Percentiles rank a stretch among this genome's conserved stretches.
These are phyloP conservation scores for Tyto alba DNA, from an alignment of 2,113 vertebrate genomes.

Conservation along the genomic window DNA sequence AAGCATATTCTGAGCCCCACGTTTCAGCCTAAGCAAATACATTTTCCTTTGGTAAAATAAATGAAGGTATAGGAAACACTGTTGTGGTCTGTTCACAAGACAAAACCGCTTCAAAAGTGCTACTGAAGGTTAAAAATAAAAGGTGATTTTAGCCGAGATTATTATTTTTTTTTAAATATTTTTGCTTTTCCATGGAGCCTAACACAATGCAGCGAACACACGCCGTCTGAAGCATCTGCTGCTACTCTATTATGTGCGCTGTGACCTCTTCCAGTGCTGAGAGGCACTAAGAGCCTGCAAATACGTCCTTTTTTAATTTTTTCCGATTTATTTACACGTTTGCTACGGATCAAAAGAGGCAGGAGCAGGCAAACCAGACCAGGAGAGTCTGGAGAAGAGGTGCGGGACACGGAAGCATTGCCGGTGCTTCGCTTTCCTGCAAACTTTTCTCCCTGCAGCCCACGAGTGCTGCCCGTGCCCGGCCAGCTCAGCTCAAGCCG, in stretches of 20 bases:
- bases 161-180: not conserved
- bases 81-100: not conserved
- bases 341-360: not conserved
- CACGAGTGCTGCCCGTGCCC: accelerated
- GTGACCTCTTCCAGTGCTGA: not conserved
- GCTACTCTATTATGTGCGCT: accelerated
- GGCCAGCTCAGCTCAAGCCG: not conserved
- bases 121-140: not conserved
- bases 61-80: not conserved
- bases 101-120: not conserved
- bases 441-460: not conserved
- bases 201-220: not conserved
- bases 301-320: accelerated
- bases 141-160: no score
- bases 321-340: not conserved
- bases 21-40: not conserved
- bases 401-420: accelerated
- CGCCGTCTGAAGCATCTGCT: not conserved
- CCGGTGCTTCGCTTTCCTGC: not conserved
- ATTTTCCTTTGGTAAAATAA: not conserved
- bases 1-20: not conserved
- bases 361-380: not conserved
- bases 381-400: not conserved
- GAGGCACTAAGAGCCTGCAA: not conserved
- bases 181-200: accelerated